Percentiles rank a stretch among this genome's conserved stretches.
Conservation (phyloP, 2,113 vertebrate genomes). For the Bubo scandiacus region DNA sequence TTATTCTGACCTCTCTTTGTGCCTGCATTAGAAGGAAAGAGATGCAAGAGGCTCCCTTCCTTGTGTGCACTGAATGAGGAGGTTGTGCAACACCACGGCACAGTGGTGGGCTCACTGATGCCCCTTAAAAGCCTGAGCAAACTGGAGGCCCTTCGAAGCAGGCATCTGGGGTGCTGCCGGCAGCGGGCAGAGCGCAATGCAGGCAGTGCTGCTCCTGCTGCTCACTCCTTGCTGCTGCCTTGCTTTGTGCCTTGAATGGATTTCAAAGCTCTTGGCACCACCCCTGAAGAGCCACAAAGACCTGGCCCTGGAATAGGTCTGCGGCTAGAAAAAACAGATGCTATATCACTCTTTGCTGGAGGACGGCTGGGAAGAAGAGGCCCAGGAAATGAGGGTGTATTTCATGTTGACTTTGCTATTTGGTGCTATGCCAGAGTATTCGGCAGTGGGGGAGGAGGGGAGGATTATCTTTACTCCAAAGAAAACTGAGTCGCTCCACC, state of each 20-base stretch:
- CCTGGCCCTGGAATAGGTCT: not conserved
- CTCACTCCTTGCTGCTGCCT: not conserved
- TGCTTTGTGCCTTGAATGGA: not conserved
- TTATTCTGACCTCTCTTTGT: not conserved
- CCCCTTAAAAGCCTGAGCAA: not conserved
- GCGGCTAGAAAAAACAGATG: not conserved
- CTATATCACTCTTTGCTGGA: not conserved
- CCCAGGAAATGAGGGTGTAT: conserved; percentile 30
- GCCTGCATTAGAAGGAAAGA: not conserved
- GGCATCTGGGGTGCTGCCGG: not conserved
- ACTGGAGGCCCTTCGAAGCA: not conserved
- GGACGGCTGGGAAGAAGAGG: not conserved
- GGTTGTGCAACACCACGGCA: not conserved
- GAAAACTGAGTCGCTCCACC: not conserved
- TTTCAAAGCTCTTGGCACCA: not conserved
- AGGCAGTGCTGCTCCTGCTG: not conserved
- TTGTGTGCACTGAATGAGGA: rapidly evolving
- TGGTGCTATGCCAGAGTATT: not conserved
- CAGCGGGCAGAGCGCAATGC: not conserved
- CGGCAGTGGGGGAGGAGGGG: not conserved
- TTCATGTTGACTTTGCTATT: conserved; percentile 27
- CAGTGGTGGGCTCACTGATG: not conserved
- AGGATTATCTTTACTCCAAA: not conserved
- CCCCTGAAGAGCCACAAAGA: not conserved
- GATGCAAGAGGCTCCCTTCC: not conserved